Percentiles rank a stretch among this genome's conserved stretches.
phyloP scores from a whole-genome alignment of 2,797 vertebrate genomes.

The Sarcophilus harrisii region DNA sequence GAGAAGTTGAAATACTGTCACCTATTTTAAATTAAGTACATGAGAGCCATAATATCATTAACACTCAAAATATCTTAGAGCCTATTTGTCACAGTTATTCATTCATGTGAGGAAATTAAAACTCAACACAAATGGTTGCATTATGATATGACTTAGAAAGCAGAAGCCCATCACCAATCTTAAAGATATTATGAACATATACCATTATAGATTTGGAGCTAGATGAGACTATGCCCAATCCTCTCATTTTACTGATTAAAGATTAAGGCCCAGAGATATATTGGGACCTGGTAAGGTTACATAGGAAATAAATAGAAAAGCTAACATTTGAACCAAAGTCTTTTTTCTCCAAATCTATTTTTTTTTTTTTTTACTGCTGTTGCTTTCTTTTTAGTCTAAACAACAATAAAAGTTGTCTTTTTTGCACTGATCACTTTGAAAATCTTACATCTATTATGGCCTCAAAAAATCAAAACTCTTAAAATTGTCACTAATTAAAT shows the following conservation, averaged over 20 bases:
- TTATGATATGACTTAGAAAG: conserved; percentile 52
- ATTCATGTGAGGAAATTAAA: conserved; percentile 41
- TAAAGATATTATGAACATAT: not conserved
- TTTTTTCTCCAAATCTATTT: not conserved
- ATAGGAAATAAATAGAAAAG: not conserved
- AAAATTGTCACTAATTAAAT: not conserved
- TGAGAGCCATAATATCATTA: conserved; percentile 7
- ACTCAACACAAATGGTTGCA: conserved; percentile 31
- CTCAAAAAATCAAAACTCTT: not conserved
- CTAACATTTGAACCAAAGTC: not conserved
- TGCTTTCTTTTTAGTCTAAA: not conserved
- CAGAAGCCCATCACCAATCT: not conserved
- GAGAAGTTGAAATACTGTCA: not conserved
- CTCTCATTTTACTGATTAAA: not conserved
- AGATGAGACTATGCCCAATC: not conserved
- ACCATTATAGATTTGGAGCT: not conserved
- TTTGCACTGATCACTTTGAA: conserved; percentile 45
- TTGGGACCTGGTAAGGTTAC: not conserved
- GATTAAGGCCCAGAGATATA: not conserved
- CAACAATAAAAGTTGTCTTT: conserved; percentile 25
- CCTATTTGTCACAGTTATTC: not conserved
- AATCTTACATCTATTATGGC: not conserved
- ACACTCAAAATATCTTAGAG: conserved; percentile 14
- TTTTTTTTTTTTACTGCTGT: not conserved
- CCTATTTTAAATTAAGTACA: conserved; percentile 13